A percentile compares a stretch with the other conserved stretches of the same genome.
Evolutionary conservation across 2,797 vertebrate genomes (phyloP).

Genomic region (Gymnothorax reevesii): DNA sequence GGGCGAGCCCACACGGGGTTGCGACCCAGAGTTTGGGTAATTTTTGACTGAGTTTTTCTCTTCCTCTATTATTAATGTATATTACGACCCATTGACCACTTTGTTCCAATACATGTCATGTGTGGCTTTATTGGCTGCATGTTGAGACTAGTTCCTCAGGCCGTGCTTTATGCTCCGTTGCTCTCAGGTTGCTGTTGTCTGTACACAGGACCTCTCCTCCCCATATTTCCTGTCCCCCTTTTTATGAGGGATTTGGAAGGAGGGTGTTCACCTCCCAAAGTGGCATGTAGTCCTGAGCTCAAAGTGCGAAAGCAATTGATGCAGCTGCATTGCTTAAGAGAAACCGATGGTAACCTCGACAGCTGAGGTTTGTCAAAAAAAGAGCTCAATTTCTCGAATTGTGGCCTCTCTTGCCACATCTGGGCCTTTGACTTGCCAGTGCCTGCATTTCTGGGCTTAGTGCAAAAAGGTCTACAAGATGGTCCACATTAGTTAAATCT

Average conservation of each 20-base stretch:
- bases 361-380: conserved; percentile 19
- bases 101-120: not conserved
- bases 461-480: conserved; percentile 16
- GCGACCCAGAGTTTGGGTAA: no score
- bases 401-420: conserved; percentile 20
- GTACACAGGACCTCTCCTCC: not conserved
- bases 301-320: conserved; percentile 18
- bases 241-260: not conserved
- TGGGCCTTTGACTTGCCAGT: conserved; percentile 24
- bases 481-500: conserved; percentile 20
- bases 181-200: not conserved
- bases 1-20: no score
- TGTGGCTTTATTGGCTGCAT: not conserved
- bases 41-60: not conserved
- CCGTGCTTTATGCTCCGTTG: not conserved
- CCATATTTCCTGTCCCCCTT: not conserved
- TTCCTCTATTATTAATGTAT: not conserved
- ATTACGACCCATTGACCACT: not conserved
- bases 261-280: not conserved
- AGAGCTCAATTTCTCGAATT: not conserved
- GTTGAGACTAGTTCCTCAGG: not conserved
- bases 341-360: conserved; percentile 11
- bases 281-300: conserved; percentile 2
- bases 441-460: conserved; percentile 14
- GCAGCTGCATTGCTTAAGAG: not conserved